These are phyloP conservation scores for Callyntrura guangdongensis DNA, from an alignment of 2,888 invertebrate species.

Conservation along the genomic window DNA sequence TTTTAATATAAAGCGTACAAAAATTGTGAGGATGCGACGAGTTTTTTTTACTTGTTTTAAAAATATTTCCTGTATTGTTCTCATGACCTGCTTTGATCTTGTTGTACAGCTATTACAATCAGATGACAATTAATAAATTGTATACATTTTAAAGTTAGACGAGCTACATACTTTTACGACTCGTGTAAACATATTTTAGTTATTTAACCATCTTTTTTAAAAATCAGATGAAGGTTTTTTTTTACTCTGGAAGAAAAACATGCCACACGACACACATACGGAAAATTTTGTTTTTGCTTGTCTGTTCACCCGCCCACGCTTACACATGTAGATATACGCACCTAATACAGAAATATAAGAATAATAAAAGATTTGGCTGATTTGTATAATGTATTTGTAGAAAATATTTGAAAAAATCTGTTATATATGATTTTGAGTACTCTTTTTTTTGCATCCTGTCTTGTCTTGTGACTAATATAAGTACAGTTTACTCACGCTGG, in stretches of 20 bases:
- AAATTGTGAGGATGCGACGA: not conserved
- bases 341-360: slow-evolving; percentile 46
- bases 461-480: slow-evolving; percentile 6
- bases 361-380: slow-evolving; percentile 62
- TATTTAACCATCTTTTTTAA: too few relatives aligned
- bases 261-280: not conserved
- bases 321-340: too few relatives aligned
- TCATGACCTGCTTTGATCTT: not conserved
- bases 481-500: not conserved
- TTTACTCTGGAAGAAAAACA: slow-evolving; percentile 16
- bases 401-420: slow-evolving; percentile 50
- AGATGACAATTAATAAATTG: not conserved
- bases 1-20: slow-evolving; percentile 27
- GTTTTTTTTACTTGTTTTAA: not conserved
- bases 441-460: slow-evolving; percentile 18
- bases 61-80: not conserved
- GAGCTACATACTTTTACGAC: not conserved
- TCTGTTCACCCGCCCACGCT: too few relatives aligned
- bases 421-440: slow-evolving; percentile 18
- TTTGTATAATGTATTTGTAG: slow-evolving; percentile 16
- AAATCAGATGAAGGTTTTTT: not conserved
- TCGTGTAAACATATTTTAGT: not conserved
- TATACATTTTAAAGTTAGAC: not conserved
- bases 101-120: not conserved
- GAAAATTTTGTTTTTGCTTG: not conserved